Base-by-base conservation (phyloP, 2,797 vertebrate genomes). In the Cuculus canorus region DNA sequence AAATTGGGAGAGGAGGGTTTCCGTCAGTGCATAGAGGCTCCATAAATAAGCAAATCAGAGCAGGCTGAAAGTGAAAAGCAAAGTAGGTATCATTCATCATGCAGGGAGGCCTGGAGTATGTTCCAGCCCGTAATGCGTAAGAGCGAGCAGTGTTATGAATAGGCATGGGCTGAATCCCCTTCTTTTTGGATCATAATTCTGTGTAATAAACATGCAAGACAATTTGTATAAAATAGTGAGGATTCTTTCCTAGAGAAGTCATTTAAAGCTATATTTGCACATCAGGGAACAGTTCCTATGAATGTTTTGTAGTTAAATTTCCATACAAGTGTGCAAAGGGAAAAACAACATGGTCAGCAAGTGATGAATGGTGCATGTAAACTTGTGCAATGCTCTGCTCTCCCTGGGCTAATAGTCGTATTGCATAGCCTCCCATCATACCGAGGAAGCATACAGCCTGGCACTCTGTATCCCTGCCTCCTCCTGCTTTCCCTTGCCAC, bases 211-310 rank as follows among this genome's bases (percentile, higher is more conserved):
- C 95, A 93, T 35, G 77, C 87, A 77, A 77, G 88, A 95, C 93
- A 80, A 82, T 92, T 95, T 95, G 95, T 96, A 94, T 97, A 95
- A 95, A 93, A 92, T 92, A 96, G 83, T 75, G 78, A 82, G 57
- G 83, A 96, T 96, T 96, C 95, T 97, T 96, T 95, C 96, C 96
- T 95, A 95, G 90, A 95, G 88, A 56, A 88, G 95, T 97, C 86
- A 95, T 88, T 86, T 82, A 71, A 92, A 95, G 93, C 95, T 86
- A 47, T 91, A 91, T 93, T 95, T 94, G 81, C 60, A 70, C 88
- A 35, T 77, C 25, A 32, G 65, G 52, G 88, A 82, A 33, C 10
- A 73, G 72, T 54, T 87, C 7, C 2, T 54, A 94, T 79, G 84
- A 86, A 88, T 3, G 7, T 72, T 88, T 86, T 57, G 52, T 75